Evolutionary conservation across 2,797 vertebrate genomes (phyloP).

Genomic region (Melopsittacus undulatus): DNA sequence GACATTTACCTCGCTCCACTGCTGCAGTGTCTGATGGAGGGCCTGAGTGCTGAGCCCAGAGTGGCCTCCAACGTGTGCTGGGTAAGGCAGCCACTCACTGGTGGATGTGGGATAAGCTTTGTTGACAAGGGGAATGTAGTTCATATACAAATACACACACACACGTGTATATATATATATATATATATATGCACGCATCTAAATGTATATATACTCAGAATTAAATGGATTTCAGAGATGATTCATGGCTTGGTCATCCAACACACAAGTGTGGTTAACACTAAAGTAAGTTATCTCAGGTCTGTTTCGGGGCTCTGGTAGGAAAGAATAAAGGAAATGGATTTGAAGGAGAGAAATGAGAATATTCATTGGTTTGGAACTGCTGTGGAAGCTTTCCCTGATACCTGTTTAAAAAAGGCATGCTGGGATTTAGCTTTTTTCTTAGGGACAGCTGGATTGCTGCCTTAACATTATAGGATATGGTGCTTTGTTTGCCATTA

Average conservation of each 20-base stretch:
- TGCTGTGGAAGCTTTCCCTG: background rate
- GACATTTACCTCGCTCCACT: constrained; percentile 91
- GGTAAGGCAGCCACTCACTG: constrained; percentile 75
- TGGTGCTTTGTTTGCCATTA: background rate
- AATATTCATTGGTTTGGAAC: background rate
- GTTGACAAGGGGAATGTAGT: background rate
- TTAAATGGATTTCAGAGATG: background rate
- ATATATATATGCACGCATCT: background rate
- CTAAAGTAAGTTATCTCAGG: background rate
- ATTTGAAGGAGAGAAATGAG: background rate
- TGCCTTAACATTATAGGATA: fast-evolving
- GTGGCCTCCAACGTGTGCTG: constrained; percentile 98
- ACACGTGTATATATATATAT: background rate
- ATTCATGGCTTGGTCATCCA: background rate
- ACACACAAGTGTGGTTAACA: background rate
- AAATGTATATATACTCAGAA: fast-evolving
- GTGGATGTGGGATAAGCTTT: fast-evolving
- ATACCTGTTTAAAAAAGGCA: background rate
- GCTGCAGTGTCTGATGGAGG: constrained; percentile 96
- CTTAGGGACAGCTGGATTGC: background rate
- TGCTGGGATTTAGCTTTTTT: background rate
- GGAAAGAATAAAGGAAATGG: background rate
- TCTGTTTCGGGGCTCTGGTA: background rate
- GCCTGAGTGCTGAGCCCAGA: constrained; percentile 91
- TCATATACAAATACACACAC: fast-evolving